phyloP scores from a whole-genome alignment of 2,113 vertebrate genomes.

The Pseudorasbora parva region DNA sequence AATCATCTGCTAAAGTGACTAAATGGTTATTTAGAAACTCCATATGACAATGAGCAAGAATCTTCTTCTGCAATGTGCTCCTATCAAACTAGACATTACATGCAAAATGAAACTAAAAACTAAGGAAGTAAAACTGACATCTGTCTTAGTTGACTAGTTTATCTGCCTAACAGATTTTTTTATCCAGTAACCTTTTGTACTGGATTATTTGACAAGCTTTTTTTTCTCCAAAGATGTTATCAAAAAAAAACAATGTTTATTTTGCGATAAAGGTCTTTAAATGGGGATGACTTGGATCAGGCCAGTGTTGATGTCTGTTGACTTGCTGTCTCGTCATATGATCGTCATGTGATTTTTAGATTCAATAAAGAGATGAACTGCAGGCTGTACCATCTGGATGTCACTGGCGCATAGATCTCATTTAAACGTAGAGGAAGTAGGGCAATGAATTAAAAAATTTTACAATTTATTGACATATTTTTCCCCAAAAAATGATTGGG shows the following conservation, averaged over 20 bases:
- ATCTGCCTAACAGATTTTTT: background rate
- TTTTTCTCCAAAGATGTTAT: background rate
- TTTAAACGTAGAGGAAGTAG: background rate
- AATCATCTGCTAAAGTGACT: background rate
- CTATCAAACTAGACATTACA: background rate
- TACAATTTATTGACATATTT: background rate
- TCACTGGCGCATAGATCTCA: background rate
- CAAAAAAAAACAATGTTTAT: too few relatives aligned
- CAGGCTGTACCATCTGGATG: background rate
- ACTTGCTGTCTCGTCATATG: slow-evolving; percentile 38
- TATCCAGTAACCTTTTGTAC: background rate
- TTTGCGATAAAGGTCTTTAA: background rate
- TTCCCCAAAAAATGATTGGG: background rate
- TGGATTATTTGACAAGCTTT: background rate
- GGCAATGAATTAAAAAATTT: background rate
- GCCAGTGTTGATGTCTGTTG: background rate
- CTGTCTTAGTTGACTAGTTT: background rate
- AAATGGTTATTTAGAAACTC: background rate
- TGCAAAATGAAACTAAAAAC: background rate
- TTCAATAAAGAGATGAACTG: background rate
- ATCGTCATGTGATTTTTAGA: slow-evolving; percentile 35
- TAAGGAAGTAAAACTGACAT: slow-evolving; percentile 28
- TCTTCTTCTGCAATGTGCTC: background rate
- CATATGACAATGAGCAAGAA: background rate
- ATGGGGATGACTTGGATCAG: background rate